A percentile compares a stretch with the other conserved stretches of the same genome.
phyloP scores from a whole-genome alignment of 2,797 vertebrate species.

The Peromyscus nudipes region DNA sequence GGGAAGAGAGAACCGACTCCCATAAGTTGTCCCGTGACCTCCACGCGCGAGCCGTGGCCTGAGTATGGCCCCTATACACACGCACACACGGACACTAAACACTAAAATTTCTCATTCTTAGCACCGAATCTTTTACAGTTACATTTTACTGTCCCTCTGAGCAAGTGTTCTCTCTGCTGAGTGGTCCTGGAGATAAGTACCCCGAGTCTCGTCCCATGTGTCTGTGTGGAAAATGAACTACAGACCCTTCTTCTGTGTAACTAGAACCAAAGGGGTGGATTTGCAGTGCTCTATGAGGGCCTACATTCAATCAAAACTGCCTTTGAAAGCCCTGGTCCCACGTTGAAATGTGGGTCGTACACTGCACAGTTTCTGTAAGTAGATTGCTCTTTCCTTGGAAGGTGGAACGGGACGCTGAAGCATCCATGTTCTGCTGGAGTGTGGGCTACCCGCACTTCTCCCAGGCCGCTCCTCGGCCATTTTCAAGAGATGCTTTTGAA shows the following conservation, averaged over 20 bases:
- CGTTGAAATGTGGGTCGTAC: background rate
- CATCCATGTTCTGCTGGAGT: background rate
- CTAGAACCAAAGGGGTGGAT: background rate
- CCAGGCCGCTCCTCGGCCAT: constrained; percentile 4
- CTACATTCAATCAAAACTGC: background rate
- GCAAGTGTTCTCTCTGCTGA: background rate
- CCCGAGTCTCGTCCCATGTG: background rate
- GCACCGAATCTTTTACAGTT: background rate
- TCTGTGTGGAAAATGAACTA: background rate
- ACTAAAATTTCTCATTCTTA: background rate
- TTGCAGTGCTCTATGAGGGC: rapidly evolving
- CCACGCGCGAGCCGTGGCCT: background rate
- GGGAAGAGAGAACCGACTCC: background rate
- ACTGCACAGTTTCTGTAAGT: background rate
- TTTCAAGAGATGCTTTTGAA: constrained; percentile 68
- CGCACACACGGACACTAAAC: no score
- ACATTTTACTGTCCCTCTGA: background rate
- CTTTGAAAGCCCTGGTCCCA: background rate
- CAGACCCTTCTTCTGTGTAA: background rate
- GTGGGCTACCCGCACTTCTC: background rate
- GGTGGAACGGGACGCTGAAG: background rate
- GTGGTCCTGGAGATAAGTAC: background rate
- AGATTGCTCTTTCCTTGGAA: background rate
- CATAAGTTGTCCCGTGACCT: background rate
- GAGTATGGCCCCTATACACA: background rate